Conservation (phyloP, 1,140 invertebrate species). For the Aporrectodea caliginosa region DNA sequence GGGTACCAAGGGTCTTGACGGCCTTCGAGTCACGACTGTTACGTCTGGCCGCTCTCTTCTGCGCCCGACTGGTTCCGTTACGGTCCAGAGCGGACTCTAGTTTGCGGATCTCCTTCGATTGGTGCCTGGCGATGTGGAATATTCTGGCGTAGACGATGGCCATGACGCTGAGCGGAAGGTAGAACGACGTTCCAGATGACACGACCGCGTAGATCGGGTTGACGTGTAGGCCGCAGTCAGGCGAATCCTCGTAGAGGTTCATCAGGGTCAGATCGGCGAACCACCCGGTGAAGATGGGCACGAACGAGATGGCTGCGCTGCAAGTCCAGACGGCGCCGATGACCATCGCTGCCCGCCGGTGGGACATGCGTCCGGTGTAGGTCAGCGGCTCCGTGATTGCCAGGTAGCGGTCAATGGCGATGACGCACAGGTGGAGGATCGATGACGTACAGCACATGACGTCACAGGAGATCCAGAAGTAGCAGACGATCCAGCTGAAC, state of each 20-base stretch:
- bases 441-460: conserved; percentile 40
- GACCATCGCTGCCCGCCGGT: conserved; percentile 74
- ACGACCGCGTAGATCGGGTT: conserved; percentile 34
- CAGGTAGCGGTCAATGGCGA: conserved; percentile 62
- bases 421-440: conserved; percentile 40
- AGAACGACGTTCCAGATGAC: conserved; percentile 61
- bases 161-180: conserved; percentile 54
- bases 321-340: conserved; percentile 87
- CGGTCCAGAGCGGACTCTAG: background rate
- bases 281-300: conserved; percentile 84
- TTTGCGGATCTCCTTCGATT: conserved; percentile 57
- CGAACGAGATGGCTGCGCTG: conserved; percentile 87
- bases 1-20: conserved; percentile 84
- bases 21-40: conserved; percentile 72
- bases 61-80: background rate
- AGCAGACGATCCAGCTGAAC: conserved; percentile 74
- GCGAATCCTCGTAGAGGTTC: background rate
- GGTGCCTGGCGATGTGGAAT: conserved; percentile 59
- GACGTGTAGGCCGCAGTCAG: conserved; percentile 54
- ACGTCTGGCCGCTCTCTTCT: background rate
- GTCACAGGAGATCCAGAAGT: conserved; percentile 52
- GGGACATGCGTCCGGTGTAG: conserved; percentile 33
- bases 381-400: conserved; percentile 54
- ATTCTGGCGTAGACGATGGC: conserved; percentile 54
- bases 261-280: conserved; percentile 11